These are phyloP conservation scores for Brachionus plicatilis DNA, from an alignment of 1,140 invertebrate species.

Conservation along the genomic window DNA sequence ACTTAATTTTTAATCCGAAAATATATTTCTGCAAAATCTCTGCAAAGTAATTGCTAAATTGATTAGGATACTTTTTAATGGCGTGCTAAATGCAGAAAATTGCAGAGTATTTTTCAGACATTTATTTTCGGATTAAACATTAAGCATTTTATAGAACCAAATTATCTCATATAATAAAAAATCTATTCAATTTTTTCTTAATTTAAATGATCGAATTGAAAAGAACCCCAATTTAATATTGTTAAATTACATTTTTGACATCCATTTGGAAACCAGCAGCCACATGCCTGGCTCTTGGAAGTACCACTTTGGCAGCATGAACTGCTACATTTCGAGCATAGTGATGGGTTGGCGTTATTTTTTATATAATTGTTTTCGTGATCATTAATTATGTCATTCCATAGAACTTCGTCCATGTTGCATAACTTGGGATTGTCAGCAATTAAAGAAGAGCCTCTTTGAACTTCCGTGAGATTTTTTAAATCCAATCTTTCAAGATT, in stretches of 20 bases:
- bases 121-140: no score
- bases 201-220: no score
- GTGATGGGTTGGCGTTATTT: background rate
- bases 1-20: no score
- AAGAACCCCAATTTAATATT: no score
- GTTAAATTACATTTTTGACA: constrained; percentile 7
- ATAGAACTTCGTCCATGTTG: constrained; percentile 1
- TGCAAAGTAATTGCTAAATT: no score
- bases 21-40: no score
- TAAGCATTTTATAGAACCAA: no score
- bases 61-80: no score
- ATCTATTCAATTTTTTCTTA: no score
- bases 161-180: no score
- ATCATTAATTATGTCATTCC: constrained; percentile 1
- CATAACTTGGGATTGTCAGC: background rate
- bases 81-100: no score
- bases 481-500: constrained; percentile 19
- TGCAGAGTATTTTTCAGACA: no score
- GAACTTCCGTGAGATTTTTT: background rate
- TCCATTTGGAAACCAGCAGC: background rate
- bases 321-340: background rate
- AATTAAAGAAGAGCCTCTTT: background rate
- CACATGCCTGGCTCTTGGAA: background rate
- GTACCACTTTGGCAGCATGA: background rate
- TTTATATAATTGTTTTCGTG: background rate